Evolutionary conservation across 2,797 vertebrate genomes (phyloP).

Genomic region (Picus viridis): DNA sequence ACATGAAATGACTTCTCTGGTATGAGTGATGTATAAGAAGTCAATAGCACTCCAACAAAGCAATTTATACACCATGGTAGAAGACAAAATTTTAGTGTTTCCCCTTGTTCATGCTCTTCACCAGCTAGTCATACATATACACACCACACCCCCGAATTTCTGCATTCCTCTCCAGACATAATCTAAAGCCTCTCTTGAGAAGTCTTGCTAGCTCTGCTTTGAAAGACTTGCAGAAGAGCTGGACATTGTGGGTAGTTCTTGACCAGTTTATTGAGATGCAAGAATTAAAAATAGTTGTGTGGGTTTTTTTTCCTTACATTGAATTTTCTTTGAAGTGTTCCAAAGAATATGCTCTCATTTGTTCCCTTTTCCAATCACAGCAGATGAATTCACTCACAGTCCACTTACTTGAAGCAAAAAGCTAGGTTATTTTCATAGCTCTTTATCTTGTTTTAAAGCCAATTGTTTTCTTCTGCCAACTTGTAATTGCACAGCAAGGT

Average conservation of each 20-base stretch:
- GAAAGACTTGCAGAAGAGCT: not conserved
- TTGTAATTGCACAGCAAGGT: slow-evolving; percentile 39
- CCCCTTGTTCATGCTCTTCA: not conserved
- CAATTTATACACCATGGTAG: not conserved
- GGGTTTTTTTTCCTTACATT: not conserved
- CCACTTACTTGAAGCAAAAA: not conserved
- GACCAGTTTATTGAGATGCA: not conserved
- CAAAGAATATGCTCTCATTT: not conserved
- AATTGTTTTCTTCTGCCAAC: slow-evolving; percentile 62
- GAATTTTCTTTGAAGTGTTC: not conserved
- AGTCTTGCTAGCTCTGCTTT: not conserved
- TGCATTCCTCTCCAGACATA: not conserved
- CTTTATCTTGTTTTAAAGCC: slow-evolving; percentile 50
- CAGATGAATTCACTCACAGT: not conserved
- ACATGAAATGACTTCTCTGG: not conserved
- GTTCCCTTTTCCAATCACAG: not conserved
- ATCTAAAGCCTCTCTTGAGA: not conserved
- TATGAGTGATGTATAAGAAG: not conserved
- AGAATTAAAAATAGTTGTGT: not conserved
- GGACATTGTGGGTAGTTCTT: not conserved
- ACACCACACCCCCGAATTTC: not conserved
- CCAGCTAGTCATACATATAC: not conserved
- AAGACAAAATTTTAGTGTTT: not conserved
- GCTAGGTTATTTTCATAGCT: not conserved
- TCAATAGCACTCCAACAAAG: not conserved